Percentiles rank a stretch among this genome's conserved stretches.
Conservation (phyloP, 2,113 vertebrate species). For the Gallinago jamesoni region DNA sequence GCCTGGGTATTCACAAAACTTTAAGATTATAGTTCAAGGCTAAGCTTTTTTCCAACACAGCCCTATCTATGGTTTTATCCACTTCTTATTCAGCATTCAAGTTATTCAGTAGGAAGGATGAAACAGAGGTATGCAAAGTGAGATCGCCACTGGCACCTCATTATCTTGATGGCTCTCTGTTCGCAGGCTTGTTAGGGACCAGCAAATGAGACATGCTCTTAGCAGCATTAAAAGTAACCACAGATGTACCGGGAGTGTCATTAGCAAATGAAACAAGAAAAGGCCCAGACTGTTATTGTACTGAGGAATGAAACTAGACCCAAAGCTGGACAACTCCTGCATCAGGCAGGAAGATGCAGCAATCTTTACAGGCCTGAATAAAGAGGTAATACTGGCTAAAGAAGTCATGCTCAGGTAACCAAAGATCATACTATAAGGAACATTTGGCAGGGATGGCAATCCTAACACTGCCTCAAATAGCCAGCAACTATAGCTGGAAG, state of each 20-base stretch:
- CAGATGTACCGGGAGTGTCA: background rate
- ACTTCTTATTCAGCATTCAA: background rate
- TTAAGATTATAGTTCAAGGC: background rate
- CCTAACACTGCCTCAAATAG: background rate
- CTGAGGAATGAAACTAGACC: background rate
- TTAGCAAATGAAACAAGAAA: background rate
- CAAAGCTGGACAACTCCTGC: background rate
- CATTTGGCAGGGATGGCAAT: background rate
- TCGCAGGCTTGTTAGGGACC: background rate
- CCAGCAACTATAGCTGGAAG: background rate
- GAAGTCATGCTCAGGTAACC: background rate
- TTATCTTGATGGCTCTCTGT: background rate
- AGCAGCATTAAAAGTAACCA: slow-evolving; percentile 27
- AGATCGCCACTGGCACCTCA: background rate
- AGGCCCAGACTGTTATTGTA: background rate
- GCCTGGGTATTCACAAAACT: background rate
- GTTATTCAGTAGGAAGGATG: background rate
- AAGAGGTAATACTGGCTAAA: background rate
- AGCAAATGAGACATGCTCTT: background rate
- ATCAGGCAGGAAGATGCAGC: background rate
- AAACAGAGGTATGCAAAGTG: background rate
- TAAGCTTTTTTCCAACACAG: background rate
- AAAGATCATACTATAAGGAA: background rate
- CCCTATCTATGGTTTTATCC: background rate
- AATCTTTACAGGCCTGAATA: background rate